Evolutionary conservation across 2,797 vertebrate genomes (phyloP).

Genomic region (Cirrhinus molitorella): DNA sequence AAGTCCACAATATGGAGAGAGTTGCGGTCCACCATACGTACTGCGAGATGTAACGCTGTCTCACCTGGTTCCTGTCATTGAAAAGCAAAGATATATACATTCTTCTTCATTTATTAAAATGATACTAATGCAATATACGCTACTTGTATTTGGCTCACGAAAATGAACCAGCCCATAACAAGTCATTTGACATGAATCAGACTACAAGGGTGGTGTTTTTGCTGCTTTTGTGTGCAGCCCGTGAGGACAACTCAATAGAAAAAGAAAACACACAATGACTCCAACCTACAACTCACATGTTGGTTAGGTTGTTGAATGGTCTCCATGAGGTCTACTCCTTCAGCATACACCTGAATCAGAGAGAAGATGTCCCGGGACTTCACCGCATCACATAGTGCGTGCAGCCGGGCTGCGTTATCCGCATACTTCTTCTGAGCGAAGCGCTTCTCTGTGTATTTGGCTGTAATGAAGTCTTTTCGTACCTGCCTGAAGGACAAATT

Average conservation of each 20-base stretch:
- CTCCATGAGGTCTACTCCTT: conserved; percentile 92
- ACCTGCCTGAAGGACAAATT: conserved; percentile 83
- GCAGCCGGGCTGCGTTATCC: conserved; percentile 79
- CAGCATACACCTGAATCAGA: conserved; percentile 90
- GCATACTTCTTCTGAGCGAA: conserved; percentile 81
- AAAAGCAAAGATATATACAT: not conserved
- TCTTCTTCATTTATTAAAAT: not conserved
- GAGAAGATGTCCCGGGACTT: conserved; percentile 88
- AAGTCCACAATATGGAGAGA: conserved; percentile 98
- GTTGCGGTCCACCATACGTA: conserved; percentile 93
- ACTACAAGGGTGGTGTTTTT: not conserved
- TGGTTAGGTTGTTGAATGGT: conserved; percentile 85
- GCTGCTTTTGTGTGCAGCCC: not conserved
- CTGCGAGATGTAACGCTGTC: conserved; percentile 93
- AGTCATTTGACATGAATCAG: not conserved
- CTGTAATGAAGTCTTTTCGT: conserved; percentile 95
- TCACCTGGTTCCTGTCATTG: conserved; percentile 87
- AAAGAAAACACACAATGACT: not conserved
- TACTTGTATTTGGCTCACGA: not conserved
- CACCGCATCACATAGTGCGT: conserved; percentile 87
- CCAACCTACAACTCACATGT: conserved; percentile 80
- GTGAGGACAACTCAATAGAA: not conserved
- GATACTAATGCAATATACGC: not conserved
- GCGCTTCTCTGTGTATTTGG: conserved; percentile 93
- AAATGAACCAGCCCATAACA: not conserved